Base-by-base conservation (phyloP, 1,140 invertebrate species). In the Micrasema longulum region DNA sequence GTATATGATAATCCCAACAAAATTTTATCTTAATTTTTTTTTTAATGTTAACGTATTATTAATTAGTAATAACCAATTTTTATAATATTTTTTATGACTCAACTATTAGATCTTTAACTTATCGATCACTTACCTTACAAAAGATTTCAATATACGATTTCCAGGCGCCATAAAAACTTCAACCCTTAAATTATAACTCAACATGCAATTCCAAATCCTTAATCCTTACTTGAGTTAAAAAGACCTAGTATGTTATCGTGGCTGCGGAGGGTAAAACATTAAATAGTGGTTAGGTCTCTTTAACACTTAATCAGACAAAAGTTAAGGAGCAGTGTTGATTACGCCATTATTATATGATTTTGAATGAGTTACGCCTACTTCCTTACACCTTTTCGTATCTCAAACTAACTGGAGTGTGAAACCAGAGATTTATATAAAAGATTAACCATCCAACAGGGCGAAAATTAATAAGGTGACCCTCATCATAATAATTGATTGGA, bases 261-360 rank as follows among this genome's bases (percentile, higher is more conserved):
- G 26, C 16, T 11, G 18, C 16, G 36, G 52, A 35, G 16, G 55
- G 55, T 36, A 41, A 60, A 18, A 20, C 35, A 9, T 60, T 60
- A 41, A 43, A 60, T 9, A 9, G 5, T 41, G 55, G 55, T 43
- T 60, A 60, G 31, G 53, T 48, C 26, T 12, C 26, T 53, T 72
- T 67, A 55, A 60, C 71, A 72, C 71, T 68, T 57, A 62, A 72
- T 72, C 64, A 67, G 67, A 66, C n/a, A 43, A 18, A 72, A 68
- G 43, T 62, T 63, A 64, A 64, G 22, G 53, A 47, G 69, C 26
- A 31, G 69, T 65, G 69, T 71, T 71, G 69, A 71, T 71, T 50
- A 38, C 69, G 38, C 57, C 45, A 50, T 71, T 63, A 71, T 31
- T 31, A 64, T 26, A 26, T 26, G 38, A 43, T 52, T 62, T 71